Evolutionary conservation across 2,888 invertebrate species (phyloP).

Genomic region (Torymus tubicola): DNA sequence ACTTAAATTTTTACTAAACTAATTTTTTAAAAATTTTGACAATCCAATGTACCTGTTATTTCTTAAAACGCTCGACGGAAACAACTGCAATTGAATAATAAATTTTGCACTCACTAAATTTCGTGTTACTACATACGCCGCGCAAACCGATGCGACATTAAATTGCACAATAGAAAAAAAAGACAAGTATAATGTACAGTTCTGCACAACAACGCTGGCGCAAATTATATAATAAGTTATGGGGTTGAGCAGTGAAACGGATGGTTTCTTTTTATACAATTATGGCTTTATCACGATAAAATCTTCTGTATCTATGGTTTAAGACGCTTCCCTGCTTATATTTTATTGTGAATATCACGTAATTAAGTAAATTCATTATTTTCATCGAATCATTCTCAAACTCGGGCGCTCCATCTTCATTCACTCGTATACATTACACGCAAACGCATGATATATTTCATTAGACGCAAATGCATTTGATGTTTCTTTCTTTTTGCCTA

Average conservation of each 20-base stretch:
- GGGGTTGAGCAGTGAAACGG: slow-evolving; percentile 30
- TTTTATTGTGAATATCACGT: slow-evolving; percentile 73
- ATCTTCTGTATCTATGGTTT: slow-evolving; percentile 61
- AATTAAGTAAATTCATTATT: slow-evolving; percentile 60
- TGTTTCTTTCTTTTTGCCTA: slow-evolving; percentile 4
- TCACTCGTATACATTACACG: slow-evolving; percentile 12
- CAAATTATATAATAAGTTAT: slow-evolving; percentile 44
- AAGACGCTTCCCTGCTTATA: slow-evolving; percentile 72
- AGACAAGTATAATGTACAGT: slow-evolving; percentile 39
- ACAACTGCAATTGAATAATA: slow-evolving; percentile 30
- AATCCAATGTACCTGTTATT: slow-evolving; percentile 30
- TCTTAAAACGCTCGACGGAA: slow-evolving; percentile 18
- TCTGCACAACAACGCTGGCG: slow-evolving; percentile 8
- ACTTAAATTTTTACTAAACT: slow-evolving; percentile 29
- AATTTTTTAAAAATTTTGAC: slow-evolving; percentile 32
- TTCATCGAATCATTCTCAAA: slow-evolving; percentile 25
- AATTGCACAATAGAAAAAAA: slow-evolving; percentile 56
- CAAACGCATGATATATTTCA: slow-evolving; percentile 23
- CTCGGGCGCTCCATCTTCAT: slow-evolving; percentile 37
- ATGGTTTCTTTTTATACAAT: slow-evolving; percentile 44
- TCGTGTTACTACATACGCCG: background rate
- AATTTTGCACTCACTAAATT: slow-evolving; percentile 40
- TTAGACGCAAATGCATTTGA: slow-evolving; percentile 48
- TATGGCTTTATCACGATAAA: slow-evolving; percentile 44
- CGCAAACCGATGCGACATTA: slow-evolving; percentile 7